Evolutionary conservation across 1,140 invertebrate species (phyloP).

Genomic region (Halesus radiatus): DNA sequence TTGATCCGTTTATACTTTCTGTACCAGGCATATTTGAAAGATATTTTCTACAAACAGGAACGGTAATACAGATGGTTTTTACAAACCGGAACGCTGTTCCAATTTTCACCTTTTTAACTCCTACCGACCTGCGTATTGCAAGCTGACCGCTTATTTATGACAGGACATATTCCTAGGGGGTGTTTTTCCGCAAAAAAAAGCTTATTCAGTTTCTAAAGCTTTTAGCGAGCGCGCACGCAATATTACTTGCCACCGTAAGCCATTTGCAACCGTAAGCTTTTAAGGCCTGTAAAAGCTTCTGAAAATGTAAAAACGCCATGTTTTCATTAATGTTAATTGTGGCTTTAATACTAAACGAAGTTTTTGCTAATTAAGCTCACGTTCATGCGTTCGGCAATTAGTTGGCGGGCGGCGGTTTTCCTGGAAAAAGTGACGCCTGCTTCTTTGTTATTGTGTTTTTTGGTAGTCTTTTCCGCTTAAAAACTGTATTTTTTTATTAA

Average conservation of each 20-base stretch:
- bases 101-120: no score
- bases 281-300: constrained; percentile 30
- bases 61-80: no score
- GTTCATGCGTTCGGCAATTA: constrained; percentile 21
- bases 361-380: constrained; percentile 31
- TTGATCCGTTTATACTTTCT: no score
- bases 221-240: constrained; percentile 21
- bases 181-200: background rate
- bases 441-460: no score
- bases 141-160: background rate
- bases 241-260: constrained; percentile 1
- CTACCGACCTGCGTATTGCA: no score
- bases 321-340: constrained; percentile 43
- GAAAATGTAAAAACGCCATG: constrained; percentile 38
- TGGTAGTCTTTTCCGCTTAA: no score
- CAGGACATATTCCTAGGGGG: background rate
- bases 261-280: constrained; percentile 25
- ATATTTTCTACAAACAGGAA: no score
- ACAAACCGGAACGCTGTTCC: no score
- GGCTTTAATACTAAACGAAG: constrained; percentile 28
- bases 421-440: no score
- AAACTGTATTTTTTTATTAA: no score
- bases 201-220: constrained; percentile 25
- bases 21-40: no score
- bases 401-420: background rate